These are phyloP conservation scores for Epizoanthus illoricatus DNA, from an alignment of 92 coral and sea anemone species.

Conservation along the genomic window DNA sequence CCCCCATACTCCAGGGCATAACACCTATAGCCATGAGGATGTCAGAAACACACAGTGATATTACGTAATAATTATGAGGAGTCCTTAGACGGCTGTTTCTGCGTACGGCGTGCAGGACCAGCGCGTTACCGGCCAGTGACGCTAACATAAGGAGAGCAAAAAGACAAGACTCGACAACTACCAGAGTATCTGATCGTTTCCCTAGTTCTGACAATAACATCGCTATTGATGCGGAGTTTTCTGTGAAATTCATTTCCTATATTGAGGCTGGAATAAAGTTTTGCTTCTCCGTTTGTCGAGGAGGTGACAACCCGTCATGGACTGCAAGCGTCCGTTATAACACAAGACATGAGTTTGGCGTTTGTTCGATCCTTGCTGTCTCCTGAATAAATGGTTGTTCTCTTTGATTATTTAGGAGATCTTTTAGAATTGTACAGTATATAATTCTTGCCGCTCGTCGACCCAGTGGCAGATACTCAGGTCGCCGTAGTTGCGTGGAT, in stretches of 20 bases:
- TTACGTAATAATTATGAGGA: slow-evolving; percentile 57
- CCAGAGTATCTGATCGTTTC: background rate
- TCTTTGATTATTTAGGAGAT: no score
- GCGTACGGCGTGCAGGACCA: slow-evolving; percentile 55
- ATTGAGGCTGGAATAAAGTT: background rate
- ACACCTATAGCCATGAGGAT: slow-evolving; percentile 65
- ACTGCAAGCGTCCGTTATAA: background rate
- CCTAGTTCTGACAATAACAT: background rate
- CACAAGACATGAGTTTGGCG: no score
- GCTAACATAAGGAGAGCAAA: slow-evolving; percentile 43
- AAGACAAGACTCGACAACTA: slow-evolving; percentile 42
- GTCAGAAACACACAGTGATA: slow-evolving; percentile 61
- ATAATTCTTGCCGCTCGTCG: no score
- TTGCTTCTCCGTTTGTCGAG: background rate
- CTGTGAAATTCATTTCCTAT: slow-evolving; percentile 1
- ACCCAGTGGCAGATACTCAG: no score
- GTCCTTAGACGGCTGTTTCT: slow-evolving; percentile 54
- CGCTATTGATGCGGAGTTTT: background rate
- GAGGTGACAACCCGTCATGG: background rate
- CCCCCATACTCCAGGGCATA: slow-evolving; percentile 66
- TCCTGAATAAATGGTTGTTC: no score
- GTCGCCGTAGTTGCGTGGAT: no score
- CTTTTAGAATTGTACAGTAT: no score
- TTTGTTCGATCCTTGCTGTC: no score
- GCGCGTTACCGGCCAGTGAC: slow-evolving; percentile 57